Evolutionary conservation across 2,797 vertebrate genomes (phyloP), one percentile per base, ranked within the genome.

Genomic region (Acipenser transmontanus): DNA sequence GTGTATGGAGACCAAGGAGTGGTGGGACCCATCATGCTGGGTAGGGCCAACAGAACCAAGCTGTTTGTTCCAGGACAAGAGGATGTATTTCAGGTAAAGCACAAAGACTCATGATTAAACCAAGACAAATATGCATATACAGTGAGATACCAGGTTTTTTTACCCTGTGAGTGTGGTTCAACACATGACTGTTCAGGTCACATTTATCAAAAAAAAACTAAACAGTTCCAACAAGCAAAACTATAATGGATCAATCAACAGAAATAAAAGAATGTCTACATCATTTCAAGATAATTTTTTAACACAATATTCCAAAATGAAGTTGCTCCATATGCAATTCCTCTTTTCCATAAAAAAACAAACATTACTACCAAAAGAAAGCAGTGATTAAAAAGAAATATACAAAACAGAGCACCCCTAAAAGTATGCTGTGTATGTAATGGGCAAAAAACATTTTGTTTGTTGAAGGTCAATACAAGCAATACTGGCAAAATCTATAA

Each of bases 11-110:
- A 82, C 52, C 71, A 78, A 74, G 84, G 81, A 75, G 67, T 68
- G 67, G 65, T 69, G 62, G 85, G 85, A 68, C 87, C 86, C 62
- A 68, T 89, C 74, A 74, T 64, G 80, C 85, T 88, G 68, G 67
- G 61, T 69, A 83, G 87, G 70, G 78, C 76, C 62, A 81, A 70
- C 49, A 72, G 67, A 54, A 77, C 84, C 59, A 76, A 76, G n/a
- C 68, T 80, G 50, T 86, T 87, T 74, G 73, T 80, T 70, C 77
- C 83, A 11, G 61, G 77, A 64, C 77, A 87, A 71, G 74, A 83
- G 73, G 79, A 85, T 72, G 75, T 82, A 66, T 91, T 90, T 80
- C 79, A 81, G 85, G 85, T 88, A 86, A 75, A 57, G 12, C 50
- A 12, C 2, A 8, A 12, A 2, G 50, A 8, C 1, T 52, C 50